Conservation (phyloP, 2,888 invertebrate genomes). For the Danaus chrysippus region DNA sequence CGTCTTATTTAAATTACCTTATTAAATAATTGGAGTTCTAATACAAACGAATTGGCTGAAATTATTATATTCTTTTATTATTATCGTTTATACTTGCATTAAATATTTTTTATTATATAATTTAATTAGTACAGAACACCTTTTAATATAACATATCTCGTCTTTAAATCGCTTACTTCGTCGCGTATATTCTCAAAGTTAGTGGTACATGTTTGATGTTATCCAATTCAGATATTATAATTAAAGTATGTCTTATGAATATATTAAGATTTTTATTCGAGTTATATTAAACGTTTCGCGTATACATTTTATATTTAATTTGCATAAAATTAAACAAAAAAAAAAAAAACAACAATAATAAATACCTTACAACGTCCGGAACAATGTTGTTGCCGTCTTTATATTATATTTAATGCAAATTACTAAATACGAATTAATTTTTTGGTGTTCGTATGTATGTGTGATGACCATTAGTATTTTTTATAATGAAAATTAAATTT, state of each 20-base stretch:
- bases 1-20: no score
- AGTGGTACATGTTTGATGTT: slow-evolving; percentile 6
- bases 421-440: neutral
- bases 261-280: slow-evolving; percentile 42
- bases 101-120: slow-evolving; percentile 22
- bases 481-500: neutral
- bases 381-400: neutral
- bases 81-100: no score
- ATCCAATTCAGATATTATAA: slow-evolving; percentile 34
- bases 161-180: slow-evolving; percentile 10
- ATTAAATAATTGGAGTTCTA: no score
- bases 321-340: slow-evolving; percentile 37
- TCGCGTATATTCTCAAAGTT: slow-evolving; percentile 1
- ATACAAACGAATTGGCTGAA: no score
- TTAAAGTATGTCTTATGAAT: slow-evolving; percentile 60
- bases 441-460: neutral
- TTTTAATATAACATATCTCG: slow-evolving; percentile 20
- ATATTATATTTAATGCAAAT: slow-evolving; percentile 4
- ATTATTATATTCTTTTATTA: no score
- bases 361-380: neutral
- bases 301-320: slow-evolving; percentile 47
- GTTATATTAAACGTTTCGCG: slow-evolving; percentile 50
- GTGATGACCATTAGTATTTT: neutral
- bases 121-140: slow-evolving; percentile 32
- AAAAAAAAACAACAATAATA: neutral